Percentiles rank a stretch among this genome's conserved stretches.
Conservation (phyloP, 2,113 vertebrate genomes). For the Hemibagrus wyckioides region DNA sequence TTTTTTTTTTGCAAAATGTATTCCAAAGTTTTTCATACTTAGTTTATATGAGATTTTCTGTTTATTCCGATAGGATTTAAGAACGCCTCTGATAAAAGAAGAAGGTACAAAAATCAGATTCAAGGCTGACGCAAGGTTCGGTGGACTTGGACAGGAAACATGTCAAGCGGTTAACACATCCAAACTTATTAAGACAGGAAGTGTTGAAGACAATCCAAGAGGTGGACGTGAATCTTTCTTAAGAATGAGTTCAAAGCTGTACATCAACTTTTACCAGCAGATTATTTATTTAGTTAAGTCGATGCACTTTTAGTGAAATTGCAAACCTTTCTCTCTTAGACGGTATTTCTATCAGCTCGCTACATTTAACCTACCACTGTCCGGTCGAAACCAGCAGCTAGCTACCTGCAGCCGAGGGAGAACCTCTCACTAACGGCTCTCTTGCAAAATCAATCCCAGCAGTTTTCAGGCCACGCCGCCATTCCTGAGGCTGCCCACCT, state of each 20-base stretch:
- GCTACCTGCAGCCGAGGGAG: background rate
- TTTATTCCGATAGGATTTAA: too few species aligned
- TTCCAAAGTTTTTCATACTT: too few species aligned
- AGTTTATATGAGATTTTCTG: too few species aligned
- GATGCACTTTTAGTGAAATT: background rate
- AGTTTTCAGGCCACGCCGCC: slow-evolving; percentile 7
- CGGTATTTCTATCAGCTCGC: background rate
- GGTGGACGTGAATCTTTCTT: background rate
- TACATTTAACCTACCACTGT: background rate
- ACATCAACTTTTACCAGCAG: background rate
- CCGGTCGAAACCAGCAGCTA: background rate
- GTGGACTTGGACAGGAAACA: too few species aligned
- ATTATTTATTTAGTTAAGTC: background rate
- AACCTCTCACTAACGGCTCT: background rate
- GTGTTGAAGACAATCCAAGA: too few species aligned
- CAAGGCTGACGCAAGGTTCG: too few species aligned
- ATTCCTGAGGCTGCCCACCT: slow-evolving; percentile 32
- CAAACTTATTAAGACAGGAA: too few species aligned
- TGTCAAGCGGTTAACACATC: too few species aligned
- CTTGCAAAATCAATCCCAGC: slow-evolving; percentile 27
- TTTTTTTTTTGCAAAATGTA: too few species aligned
- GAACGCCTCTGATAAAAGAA: too few species aligned
- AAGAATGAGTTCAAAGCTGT: background rate
- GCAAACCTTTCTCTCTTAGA: slow-evolving; percentile 10
- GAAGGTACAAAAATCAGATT: too few species aligned